Evolutionary conservation across 2,888 invertebrate genomes (phyloP), one percentile per base, ranked within the genome.

Genomic region (Spodoptera exigua): DNA sequence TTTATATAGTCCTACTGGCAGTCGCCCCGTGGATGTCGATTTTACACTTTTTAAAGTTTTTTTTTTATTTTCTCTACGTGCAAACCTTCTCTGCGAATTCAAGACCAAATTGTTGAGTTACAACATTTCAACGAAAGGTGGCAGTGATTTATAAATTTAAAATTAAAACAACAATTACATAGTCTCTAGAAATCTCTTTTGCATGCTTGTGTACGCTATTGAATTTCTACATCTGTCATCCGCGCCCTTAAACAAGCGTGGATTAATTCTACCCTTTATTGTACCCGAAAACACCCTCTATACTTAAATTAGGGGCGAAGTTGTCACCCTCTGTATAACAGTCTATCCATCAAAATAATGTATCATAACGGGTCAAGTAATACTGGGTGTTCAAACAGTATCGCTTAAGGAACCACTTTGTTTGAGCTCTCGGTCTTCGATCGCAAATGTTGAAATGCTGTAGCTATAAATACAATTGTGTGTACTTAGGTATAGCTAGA

Each of bases 241-340:
- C 39, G 53, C 65, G 48, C 65, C 70, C 68, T 74, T 61, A 61
- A 76, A 76, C 72, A 76, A 67, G 52, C 65, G 27, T 32, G 70
- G 77, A 77, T 77, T 74, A 76, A 74, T 74, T 62, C 74, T 61
- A 72, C 77, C 76, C 76, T 77, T 76, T 77, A 68, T 70, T 52
- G 59, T 63, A 64, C 70, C 71, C 71, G 54, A 43, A 51, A 62
- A 57, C 63, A 60, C 64, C 69, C 69, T 71, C 71, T 71, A 63
- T 61, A 62, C 69, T 68, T 58, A 76, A 72, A 76, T 76, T 76
- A 76, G 74, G 76, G 76, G 72, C 48, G 70, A 74, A 75, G 61
- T 72, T 76, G 70, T 76, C 75, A 63, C 75, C 75, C 75, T 76
- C 70, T 65, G 62, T 52, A 46, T 61, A 51, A 56, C 48, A 36